phyloP scores from a whole-genome alignment of 2,113 vertebrate species.

The Coptodon rendalli region DNA sequence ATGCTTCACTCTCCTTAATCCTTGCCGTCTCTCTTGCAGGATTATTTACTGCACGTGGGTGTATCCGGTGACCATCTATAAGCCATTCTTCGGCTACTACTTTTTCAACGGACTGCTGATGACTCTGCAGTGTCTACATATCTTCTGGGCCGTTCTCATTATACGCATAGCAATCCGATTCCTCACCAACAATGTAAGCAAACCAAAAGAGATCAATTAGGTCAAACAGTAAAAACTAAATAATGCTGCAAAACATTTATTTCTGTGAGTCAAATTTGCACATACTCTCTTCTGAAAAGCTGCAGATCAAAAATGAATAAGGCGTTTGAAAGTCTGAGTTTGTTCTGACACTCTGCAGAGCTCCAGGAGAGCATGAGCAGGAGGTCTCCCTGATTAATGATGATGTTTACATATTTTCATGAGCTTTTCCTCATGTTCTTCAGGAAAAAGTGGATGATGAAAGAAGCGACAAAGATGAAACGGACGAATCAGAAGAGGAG shows the following conservation, averaged over 20 bases:
- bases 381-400: background rate
- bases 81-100: constrained; percentile 92
- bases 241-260: background rate
- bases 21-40: constrained; percentile 63
- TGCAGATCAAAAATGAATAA: background rate
- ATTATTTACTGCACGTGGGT: constrained; percentile 88
- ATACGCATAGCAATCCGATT: constrained; percentile 89
- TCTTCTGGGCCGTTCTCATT: constrained; percentile 93
- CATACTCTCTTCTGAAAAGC: background rate
- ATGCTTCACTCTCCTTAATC: background rate
- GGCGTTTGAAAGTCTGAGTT: background rate
- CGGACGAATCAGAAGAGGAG: constrained; percentile 84
- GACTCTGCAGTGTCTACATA: constrained; percentile 83
- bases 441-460: constrained; percentile 85
- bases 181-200: constrained; percentile 85
- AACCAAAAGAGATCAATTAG: background rate
- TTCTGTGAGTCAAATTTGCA: background rate
- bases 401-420: background rate
- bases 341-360: background rate
- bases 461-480: constrained; percentile 89
- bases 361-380: background rate
- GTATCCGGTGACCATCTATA: constrained; percentile 83
- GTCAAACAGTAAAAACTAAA: background rate
- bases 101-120: constrained; percentile 91
- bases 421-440: background rate